These are phyloP conservation scores for Liodrosophila aerea DNA, from an alignment of 2,888 invertebrate genomes.

Conservation along the genomic window DNA sequence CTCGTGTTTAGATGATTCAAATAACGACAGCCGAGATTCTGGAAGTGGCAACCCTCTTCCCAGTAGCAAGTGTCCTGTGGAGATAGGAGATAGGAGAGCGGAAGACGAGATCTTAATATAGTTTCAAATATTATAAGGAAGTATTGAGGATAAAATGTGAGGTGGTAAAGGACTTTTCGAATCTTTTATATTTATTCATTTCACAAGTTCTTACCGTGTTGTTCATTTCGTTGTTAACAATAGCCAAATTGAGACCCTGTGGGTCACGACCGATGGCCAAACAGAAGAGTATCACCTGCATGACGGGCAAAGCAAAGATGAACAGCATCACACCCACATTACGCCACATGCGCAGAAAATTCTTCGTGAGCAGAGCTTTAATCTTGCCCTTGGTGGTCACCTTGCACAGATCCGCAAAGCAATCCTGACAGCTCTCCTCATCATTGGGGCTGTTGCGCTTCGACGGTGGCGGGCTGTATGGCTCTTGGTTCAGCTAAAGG, in stretches of 20 bases:
- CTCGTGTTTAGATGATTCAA: conserved; percentile 89
- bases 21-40: conserved; percentile 90
- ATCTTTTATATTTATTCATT: no score
- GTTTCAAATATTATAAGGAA: no score
- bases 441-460: conserved; percentile 76
- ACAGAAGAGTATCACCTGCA: conserved; percentile 97
- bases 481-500: conserved; percentile 80
- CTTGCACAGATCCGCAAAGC: conserved; percentile 76
- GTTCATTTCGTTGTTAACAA: conserved; percentile 88
- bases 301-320: conserved; percentile 95
- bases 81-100: not conserved
- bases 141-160: no score
- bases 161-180: no score
- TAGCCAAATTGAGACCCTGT: conserved; percentile 90
- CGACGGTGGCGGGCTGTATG: conserved; percentile 76
- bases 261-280: conserved; percentile 95
- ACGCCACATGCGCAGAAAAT: conserved; percentile 95
- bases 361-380: conserved; percentile 92
- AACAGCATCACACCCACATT: conserved; percentile 96
- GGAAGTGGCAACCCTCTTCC: conserved; percentile 86
- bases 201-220: conserved; percentile 79
- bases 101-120: not conserved
- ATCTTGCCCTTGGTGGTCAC: conserved; percentile 92
- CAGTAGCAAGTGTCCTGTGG: conserved; percentile 77
- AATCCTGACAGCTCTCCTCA: conserved; percentile 79